Evolutionary conservation across 2,797 vertebrate species (phyloP).

Genomic region (Pterois miles): DNA sequence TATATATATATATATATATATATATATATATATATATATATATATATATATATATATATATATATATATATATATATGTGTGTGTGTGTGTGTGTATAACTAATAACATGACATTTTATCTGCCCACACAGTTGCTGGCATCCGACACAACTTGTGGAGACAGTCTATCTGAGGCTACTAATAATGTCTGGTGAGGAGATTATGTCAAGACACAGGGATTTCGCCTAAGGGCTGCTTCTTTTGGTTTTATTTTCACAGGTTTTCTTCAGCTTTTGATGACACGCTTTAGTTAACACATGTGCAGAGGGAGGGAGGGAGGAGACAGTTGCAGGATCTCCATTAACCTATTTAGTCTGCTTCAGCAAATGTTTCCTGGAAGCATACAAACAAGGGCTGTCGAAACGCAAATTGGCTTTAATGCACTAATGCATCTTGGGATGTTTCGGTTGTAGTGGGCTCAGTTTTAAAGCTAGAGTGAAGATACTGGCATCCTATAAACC

Average conservation of each 20-base stretch:
- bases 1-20: no score
- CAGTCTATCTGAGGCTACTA: slow-evolving; percentile 36
- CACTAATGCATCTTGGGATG: no score
- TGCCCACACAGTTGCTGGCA: slow-evolving; percentile 37
- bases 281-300: background rate
- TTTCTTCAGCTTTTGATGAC: background rate
- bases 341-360: slow-evolving; percentile 12
- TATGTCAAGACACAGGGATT: slow-evolving; percentile 13
- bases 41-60: no score
- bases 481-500: no score
- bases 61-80: no score
- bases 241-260: background rate
- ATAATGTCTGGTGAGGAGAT: slow-evolving; percentile 40
- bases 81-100: no score
- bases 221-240: background rate
- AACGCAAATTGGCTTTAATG: no score
- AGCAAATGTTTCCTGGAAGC: slow-evolving; percentile 8
- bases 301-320: background rate
- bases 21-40: no score
- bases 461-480: no score
- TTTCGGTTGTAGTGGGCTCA: no score
- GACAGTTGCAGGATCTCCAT: slow-evolving; percentile 8
- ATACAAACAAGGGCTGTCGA: background rate
- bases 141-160: slow-evolving; percentile 26
- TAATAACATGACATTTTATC: slow-evolving; percentile 46